phyloP scores from a whole-genome alignment of 53 echinoderm and acorn worm genomes.

The Mesocentrotus franciscanus region DNA sequence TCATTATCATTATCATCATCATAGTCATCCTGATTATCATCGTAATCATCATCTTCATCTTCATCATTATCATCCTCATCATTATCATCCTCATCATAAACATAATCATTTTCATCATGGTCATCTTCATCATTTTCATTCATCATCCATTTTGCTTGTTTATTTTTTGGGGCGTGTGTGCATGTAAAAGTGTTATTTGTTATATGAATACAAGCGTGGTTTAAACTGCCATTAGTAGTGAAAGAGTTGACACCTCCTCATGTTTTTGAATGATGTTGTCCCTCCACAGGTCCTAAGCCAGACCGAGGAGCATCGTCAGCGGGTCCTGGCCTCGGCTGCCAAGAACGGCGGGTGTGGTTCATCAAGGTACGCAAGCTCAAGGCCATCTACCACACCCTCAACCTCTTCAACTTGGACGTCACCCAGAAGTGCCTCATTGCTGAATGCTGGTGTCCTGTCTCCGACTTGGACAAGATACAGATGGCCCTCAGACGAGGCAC shows the following conservation, averaged over 20 bases:
- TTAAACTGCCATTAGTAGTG: too few species aligned
- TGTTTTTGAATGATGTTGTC: background rate
- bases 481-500: slow-evolving; percentile 81
- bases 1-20: background rate
- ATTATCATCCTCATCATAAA: too few species aligned
- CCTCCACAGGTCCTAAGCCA: slow-evolving; percentile 77
- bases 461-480: slow-evolving; percentile 84
- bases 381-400: slow-evolving; percentile 90
- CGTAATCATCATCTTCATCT: too few species aligned
- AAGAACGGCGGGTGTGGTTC: slow-evolving; percentile 83
- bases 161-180: too few species aligned
- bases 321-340: slow-evolving; percentile 75
- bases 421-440: slow-evolving; percentile 91
- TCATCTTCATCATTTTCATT: background rate
- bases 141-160: too few species aligned
- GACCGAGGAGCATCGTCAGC: slow-evolving; percentile 85
- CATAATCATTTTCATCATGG: too few species aligned
- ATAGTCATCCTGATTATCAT: background rate
- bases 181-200: too few species aligned
- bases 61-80: too few species aligned
- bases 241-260: background rate
- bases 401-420: slow-evolving; percentile 87
- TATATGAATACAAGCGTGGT: too few species aligned
- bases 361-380: slow-evolving; percentile 89
- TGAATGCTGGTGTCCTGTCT: slow-evolving; percentile 91